A percentile compares a stretch with the other conserved stretches of the same genome.
phyloP scores from a whole-genome alignment of 2,113 vertebrate genomes.

The Fulmarus glacialis region DNA sequence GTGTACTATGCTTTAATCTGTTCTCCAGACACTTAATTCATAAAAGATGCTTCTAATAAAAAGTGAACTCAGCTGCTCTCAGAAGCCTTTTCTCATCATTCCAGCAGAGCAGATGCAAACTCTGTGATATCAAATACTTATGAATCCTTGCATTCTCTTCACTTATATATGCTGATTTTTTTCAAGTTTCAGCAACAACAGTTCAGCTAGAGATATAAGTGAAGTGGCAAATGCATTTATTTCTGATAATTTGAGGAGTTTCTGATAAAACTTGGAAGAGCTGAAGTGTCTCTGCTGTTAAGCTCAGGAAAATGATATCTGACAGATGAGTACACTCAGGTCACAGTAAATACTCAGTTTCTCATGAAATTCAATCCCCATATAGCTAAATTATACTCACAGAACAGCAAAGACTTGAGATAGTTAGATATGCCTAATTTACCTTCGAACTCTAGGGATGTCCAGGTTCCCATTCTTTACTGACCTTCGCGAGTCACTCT shows the following conservation, averaged over 20 bases:
- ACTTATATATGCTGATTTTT: neutral
- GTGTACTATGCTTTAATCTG: neutral
- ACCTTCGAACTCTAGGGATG: neutral
- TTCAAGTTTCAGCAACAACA: neutral
- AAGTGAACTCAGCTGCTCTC: constrained; percentile 29
- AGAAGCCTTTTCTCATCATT: constrained; percentile 33
- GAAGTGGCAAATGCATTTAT: neutral
- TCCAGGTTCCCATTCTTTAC: neutral
- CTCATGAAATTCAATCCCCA: neutral
- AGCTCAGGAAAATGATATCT: constrained; percentile 30
- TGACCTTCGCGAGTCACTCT: neutral
- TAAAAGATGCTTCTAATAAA: constrained; percentile 20
- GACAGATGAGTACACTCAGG: neutral
- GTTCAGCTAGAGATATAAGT: neutral
- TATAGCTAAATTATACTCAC: neutral
- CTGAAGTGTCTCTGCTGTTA: neutral
- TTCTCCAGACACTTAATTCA: constrained; percentile 14
- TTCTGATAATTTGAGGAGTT: constrained; percentile 19
- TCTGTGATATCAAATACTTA: neutral
- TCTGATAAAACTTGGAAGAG: constrained; percentile 19
- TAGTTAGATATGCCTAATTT: neutral
- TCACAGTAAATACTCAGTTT: neutral
- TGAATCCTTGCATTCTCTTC: neutral
- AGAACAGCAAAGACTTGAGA: neutral
- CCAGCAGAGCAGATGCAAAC: neutral